Evolutionary conservation across 2,113 vertebrate species (phyloP), one percentile per base, ranked within the genome.

Genomic region (Labrus mixtus): DNA sequence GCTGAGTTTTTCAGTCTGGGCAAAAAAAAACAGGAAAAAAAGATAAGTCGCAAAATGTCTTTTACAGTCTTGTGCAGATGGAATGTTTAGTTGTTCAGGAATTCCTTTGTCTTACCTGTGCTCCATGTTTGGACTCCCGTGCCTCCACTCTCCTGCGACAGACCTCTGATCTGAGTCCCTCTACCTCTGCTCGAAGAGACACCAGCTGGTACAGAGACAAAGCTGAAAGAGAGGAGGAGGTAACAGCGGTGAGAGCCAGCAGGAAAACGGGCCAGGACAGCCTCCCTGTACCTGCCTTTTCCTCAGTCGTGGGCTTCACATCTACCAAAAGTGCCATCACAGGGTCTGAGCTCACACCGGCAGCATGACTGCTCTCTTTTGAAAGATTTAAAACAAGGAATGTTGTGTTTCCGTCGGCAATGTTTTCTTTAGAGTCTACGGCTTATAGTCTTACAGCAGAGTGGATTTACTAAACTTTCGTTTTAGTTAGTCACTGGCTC

Each of bases 141-240:
- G 87, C 86, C 45, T 92, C 90, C 60, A 90, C 87, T 76, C 89
- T 92, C 80, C 83, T 92, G 66, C 81, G 85, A 58, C 23, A 73
- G 36, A 93, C 78, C 51, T 96, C 91, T 0, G 81, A 92, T 62
- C 87, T 94, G 76, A 99, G 93, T 29, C 83, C 89, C 66, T 94
- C 93, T 76, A 98, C 94, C 85, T 98, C 97, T 3, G 95, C 94
- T 89, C 96, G 94, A 82, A 99, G 93, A 17, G 85, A 87, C 82
- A 95, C 78, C 84, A 96, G 91, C 13, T 95, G 93, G 90, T 95
- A 95, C 60, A 97, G 83, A 54, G 96, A 95, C 81, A 96, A 65
- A 73, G 92, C 94, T 59, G 96, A 95, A 70, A 97, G 90, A 57
- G 93, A 95, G 80, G 95, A 95, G 59, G 95, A 95, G 90, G 95